Evolutionary conservation across 2,888 invertebrate species (phyloP).

Genomic region (Acleris literana): DNA sequence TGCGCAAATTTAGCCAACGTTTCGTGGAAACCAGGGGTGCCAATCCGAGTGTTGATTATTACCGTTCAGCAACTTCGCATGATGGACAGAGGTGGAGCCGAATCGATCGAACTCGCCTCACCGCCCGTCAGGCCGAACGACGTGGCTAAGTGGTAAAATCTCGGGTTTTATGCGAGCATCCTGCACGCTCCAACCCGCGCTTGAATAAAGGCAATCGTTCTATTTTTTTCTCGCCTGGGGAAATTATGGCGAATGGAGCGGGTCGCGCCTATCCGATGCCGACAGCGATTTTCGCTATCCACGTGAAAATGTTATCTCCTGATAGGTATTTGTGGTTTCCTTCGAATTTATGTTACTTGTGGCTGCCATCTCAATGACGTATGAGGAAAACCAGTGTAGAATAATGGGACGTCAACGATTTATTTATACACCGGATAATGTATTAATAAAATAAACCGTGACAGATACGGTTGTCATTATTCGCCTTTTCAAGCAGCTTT

Average conservation of each 20-base stretch:
- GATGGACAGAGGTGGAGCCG: slow-evolving; percentile 3
- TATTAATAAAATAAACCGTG: slow-evolving; percentile 20
- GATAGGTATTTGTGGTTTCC: slow-evolving; percentile 17
- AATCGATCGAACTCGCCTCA: not conserved
- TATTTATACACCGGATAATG: slow-evolving; percentile 10
- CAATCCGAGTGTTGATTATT: not conserved
- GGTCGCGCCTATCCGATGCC: slow-evolving; percentile 20
- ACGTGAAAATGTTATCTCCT: slow-evolving; percentile 18
- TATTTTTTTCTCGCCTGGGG: slow-evolving; percentile 33
- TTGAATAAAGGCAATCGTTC: slow-evolving; percentile 30
- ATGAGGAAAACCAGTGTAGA: slow-evolving; percentile 21
- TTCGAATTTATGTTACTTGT: slow-evolving; percentile 7
- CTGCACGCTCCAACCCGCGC: slow-evolving; percentile 11
- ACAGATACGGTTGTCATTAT: slow-evolving; percentile 3
- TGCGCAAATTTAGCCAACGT: too few species aligned
- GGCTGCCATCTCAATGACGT: slow-evolving; percentile 16
- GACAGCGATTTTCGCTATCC: slow-evolving; percentile 24
- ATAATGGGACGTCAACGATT: slow-evolving; percentile 21
- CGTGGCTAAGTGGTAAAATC: slow-evolving; percentile 31
- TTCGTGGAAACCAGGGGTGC: not conserved
- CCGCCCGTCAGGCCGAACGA: not conserved
- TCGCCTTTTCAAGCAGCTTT: slow-evolving; percentile 4
- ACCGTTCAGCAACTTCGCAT: not conserved
- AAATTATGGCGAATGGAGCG: slow-evolving; percentile 32
- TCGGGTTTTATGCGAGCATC: slow-evolving; percentile 21